A percentile compares a stretch with the other conserved stretches of the same genome.
These are phyloP conservation scores for Pluvialis apricaria DNA, from an alignment of 2,113 vertebrate genomes.

Conservation along the genomic window DNA sequence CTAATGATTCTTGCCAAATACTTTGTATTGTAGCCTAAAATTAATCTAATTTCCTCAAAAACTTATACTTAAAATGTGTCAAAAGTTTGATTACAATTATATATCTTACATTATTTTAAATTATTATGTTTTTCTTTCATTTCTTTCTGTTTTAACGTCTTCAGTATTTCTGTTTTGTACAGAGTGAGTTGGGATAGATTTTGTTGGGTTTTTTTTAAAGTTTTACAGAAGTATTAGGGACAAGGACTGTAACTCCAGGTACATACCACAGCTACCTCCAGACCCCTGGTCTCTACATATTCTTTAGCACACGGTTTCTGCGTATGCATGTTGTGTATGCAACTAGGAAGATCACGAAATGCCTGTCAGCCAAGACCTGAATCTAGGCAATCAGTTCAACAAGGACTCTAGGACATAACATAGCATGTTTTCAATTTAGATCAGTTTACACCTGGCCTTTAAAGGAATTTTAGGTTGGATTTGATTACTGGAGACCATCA, in stretches of 20 bases:
- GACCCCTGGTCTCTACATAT: not conserved
- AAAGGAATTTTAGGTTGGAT: not conserved
- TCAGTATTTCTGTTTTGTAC: not conserved
- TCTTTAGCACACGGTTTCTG: not conserved
- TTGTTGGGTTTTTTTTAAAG: not conserved
- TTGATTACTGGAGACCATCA: not conserved
- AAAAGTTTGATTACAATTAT: not conserved
- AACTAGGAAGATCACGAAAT: not conserved
- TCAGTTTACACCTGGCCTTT: not conserved
- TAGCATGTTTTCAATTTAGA: not conserved
- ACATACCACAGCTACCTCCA: not conserved
- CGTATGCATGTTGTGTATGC: not conserved
- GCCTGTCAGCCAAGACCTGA: not conserved
- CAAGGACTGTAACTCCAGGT: not conserved
- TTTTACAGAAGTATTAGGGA: not conserved
- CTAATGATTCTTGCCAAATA: not conserved
- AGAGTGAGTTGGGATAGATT: not conserved
- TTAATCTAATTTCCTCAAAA: not conserved
- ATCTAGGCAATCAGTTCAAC: not conserved
- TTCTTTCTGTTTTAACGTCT: not conserved
- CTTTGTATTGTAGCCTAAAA: not conserved
- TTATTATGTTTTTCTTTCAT: not conserved
- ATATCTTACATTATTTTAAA: not conserved
- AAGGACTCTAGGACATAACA: not conserved
- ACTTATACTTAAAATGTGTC: not conserved